These are phyloP conservation scores for Staurois parvus DNA, from an alignment of 2,797 vertebrate genomes.

Conservation along the genomic window DNA sequence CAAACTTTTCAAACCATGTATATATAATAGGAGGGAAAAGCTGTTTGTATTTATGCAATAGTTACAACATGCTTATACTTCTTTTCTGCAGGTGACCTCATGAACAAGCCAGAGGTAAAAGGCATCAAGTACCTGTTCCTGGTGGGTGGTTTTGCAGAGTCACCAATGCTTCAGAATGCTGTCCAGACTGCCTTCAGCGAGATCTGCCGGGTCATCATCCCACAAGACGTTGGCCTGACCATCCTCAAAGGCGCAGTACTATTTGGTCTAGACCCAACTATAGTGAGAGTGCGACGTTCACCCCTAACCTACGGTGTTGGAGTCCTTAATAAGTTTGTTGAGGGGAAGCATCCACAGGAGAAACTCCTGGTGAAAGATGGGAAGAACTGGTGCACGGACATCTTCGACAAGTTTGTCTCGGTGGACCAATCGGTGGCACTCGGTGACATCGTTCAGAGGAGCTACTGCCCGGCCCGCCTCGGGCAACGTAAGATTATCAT, in stretches of 20 bases:
- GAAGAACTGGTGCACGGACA: constrained; percentile 93
- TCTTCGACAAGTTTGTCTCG: constrained; percentile 92
- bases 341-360: constrained; percentile 87
- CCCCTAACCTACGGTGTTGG: constrained; percentile 93
- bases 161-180: constrained; percentile 88
- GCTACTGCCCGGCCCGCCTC: constrained; percentile 90
- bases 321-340: constrained; percentile 91
- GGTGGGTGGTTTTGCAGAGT: constrained; percentile 95
- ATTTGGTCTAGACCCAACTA: constrained; percentile 91
- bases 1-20: too few relatives aligned
- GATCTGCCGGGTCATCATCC: constrained; percentile 89
- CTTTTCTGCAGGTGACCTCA: constrained; percentile 77
- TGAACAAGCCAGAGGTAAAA: constrained; percentile 85
- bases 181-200: constrained; percentile 84
- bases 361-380: constrained; percentile 94
- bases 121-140: constrained; percentile 92
- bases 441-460: constrained; percentile 90
- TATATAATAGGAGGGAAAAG: too few relatives aligned
- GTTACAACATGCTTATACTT: not conserved
- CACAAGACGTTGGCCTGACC: constrained; percentile 93
- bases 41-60: too few relatives aligned
- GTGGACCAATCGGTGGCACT: constrained; percentile 94
- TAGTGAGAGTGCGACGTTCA: constrained; percentile 90
- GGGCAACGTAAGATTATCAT: constrained; percentile 94
- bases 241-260: constrained; percentile 95